Percentiles rank a stretch among this genome's conserved stretches.
phyloP scores from a whole-genome alignment of 2,888 invertebrate species.

The Clepsis dumicolana region DNA sequence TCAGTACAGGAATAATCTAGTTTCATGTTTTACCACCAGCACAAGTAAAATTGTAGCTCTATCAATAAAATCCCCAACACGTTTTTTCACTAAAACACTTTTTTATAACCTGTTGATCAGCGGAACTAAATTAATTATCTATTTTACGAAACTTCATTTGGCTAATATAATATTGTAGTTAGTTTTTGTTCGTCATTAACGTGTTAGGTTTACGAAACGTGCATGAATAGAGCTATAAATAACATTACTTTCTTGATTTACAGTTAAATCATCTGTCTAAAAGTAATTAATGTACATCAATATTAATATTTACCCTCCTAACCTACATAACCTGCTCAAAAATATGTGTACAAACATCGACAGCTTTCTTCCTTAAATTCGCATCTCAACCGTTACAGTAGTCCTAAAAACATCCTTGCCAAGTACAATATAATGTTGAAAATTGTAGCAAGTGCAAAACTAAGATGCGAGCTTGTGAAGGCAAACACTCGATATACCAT shows the following conservation, averaged over 20 bases:
- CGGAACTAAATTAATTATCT: conserved; percentile 34
- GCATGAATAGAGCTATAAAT: conserved; percentile 15
- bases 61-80: background rate
- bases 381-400: background rate
- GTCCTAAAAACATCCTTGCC: background rate
- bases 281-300: background rate
- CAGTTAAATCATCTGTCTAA: background rate
- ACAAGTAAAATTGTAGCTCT: conserved; percentile 5
- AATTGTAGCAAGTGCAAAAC: background rate
- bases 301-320: background rate
- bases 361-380: background rate
- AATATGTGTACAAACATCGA: background rate
- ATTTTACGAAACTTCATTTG: conserved; percentile 30
- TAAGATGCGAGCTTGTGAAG: background rate
- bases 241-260: conserved; percentile 12
- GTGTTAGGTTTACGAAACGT: background rate
- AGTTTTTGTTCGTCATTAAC: background rate
- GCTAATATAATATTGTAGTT: conserved; percentile 25
- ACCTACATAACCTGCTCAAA: conserved; percentile 7
- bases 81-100: conserved; percentile 17
- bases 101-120: conserved; percentile 7
- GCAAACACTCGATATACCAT: background rate
- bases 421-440: background rate
- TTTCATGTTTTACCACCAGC: background rate
- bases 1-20: background rate